Conservation (phyloP, 2,113 vertebrate genomes). For the Perccottus glenii region DNA sequence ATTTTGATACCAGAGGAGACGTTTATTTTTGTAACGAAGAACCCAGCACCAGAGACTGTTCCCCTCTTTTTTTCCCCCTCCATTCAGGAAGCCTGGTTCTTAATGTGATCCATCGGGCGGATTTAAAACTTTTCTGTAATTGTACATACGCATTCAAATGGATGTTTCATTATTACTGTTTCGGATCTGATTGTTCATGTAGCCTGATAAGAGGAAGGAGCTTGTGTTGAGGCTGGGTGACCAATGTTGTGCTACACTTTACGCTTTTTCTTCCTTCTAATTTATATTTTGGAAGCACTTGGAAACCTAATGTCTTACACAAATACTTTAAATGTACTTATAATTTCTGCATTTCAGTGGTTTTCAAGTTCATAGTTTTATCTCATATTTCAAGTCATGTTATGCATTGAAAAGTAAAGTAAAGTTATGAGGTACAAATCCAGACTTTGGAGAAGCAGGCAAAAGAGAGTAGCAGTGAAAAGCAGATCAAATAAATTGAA, state of each 20-base stretch:
- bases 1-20: slow-evolving; percentile 77
- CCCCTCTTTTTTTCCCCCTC: not conserved
- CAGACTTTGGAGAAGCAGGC: not conserved
- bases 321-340: not conserved
- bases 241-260: not conserved
- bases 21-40: slow-evolving; percentile 73
- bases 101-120: slow-evolving; percentile 6
- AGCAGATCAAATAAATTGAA: too few species aligned
- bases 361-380: not conserved
- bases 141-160: slow-evolving; percentile 36
- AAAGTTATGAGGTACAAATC: too few species aligned
- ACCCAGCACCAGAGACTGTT: slow-evolving; percentile 42
- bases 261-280: not conserved
- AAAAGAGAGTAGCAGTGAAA: not conserved
- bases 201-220: slow-evolving; percentile 9
- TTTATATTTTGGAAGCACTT: not conserved
- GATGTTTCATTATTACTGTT: not conserved
- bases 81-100: not conserved
- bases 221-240: not conserved
- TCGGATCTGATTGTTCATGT: not conserved
- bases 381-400: too few species aligned
- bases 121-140: slow-evolving; percentile 34
- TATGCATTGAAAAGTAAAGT: too few species aligned
- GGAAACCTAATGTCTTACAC: not conserved
- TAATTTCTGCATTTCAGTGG: not conserved